A percentile compares a stretch with the other conserved stretches of the same genome.
Conservation (phyloP, 1,140 invertebrate species). For the Lordiphosa mommai region DNA sequence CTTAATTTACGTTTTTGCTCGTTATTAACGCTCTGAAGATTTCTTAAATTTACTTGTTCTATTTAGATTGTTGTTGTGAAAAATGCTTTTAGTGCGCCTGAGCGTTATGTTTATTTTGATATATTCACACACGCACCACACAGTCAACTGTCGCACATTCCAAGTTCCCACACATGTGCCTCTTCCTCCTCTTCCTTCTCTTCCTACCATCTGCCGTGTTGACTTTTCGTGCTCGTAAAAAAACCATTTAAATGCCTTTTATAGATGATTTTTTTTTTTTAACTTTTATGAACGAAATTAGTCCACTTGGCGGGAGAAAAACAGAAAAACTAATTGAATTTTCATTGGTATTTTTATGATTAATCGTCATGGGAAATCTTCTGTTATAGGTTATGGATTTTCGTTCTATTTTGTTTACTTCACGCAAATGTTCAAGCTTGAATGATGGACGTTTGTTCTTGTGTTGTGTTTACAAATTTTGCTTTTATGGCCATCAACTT, state of each 20-base stretch:
- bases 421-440: constrained; percentile 34
- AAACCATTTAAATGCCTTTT: constrained; percentile 52
- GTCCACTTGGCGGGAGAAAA: constrained; percentile 27
- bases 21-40: not conserved
- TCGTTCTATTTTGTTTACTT: constrained; percentile 49
- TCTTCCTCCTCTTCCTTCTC: too few relatives aligned
- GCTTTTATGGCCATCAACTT: constrained; percentile 23
- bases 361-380: constrained; percentile 69
- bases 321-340: constrained; percentile 61
- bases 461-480: constrained; percentile 31
- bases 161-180: constrained; percentile 26
- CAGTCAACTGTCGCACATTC: constrained; percentile 23
- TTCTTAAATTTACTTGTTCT: constrained; percentile 43
- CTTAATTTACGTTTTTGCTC: not conserved
- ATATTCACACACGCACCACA: constrained; percentile 24
- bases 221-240: constrained; percentile 43
- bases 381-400: constrained; percentile 12
- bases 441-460: constrained; percentile 50
- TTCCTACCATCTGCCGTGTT: too few relatives aligned
- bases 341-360: constrained; percentile 73
- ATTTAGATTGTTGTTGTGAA: constrained; percentile 48
- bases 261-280: constrained; percentile 31
- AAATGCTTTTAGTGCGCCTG: constrained; percentile 64
- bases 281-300: constrained; percentile 44
- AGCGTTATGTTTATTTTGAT: constrained; percentile 64